Base-by-base conservation (phyloP, 92 coral and sea anemone genomes). In the Zoanthus gigantus region DNA sequence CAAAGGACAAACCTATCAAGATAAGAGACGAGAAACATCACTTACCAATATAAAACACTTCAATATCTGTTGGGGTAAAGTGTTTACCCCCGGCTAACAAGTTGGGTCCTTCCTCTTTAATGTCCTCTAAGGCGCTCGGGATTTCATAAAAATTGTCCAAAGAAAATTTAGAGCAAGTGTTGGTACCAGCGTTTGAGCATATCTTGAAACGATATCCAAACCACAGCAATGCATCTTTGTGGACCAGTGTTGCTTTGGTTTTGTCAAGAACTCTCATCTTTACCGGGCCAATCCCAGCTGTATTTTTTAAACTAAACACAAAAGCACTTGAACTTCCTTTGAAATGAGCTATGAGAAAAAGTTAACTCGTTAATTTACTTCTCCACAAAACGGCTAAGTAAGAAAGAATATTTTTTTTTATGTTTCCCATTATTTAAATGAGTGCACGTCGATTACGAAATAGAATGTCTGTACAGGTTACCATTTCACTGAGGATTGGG, bases 51-150 rank as follows among this genome's bases (percentile, higher is more conserved):
- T 50, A 50, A 31, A 76, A 76, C 28, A 76, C 81, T 28, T 76
- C 81, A 3, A 76, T 11, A 23, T 76, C 81, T 48, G 81, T 17
- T 52, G 81, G 81, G 23, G 81, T 76, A 76, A 76, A 76, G 16
- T 18, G 7, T 17, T 52, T 13, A 52, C 81, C 52, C 9, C 81
- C 81, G 3, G 81, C 81, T 7, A 76, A 52, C 15, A 76, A 76
- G 11, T 76, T 76, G 5, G 28, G 23, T 9, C 16, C 63, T 7
- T 52, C 23, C 10, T 60, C 60, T 37, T 60, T 52, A 11, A 16
- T 60, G 0, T 0, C 9, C 1, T 5, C 42, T 28, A 76, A 29
- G 11, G 5, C 10, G 4, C 44, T 31, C 52, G 81, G 81, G 60
- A n/a, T 76, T 52, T 76, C 66, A 29, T 52, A 76, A 15, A n/a